Conservation (phyloP, 2,113 vertebrate species). For the Cyanoderma ruficeps region DNA sequence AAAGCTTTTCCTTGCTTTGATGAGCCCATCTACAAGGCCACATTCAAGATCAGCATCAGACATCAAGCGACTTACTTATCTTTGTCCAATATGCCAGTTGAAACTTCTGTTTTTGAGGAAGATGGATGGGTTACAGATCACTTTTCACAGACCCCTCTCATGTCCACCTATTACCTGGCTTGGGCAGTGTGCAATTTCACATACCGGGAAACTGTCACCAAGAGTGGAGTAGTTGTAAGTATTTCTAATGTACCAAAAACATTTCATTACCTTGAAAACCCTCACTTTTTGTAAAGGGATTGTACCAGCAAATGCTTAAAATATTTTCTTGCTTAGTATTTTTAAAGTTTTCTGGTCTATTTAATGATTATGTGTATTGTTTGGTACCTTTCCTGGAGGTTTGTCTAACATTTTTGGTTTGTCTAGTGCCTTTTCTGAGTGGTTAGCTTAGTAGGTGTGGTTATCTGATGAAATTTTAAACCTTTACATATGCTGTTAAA, state of each 20-base stretch:
- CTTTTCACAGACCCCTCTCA: slow-evolving; percentile 92
- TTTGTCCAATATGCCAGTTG: slow-evolving; percentile 96
- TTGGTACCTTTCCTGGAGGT: background rate
- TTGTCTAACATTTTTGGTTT: background rate
- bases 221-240: slow-evolving; percentile 89
- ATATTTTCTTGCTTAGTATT: background rate
- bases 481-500: background rate
- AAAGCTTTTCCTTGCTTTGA: slow-evolving; percentile 99
- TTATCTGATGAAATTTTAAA: background rate
- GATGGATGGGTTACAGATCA: slow-evolving; percentile 91
- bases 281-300: background rate
- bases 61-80: slow-evolving; percentile 92
- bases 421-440: background rate
- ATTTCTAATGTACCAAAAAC: background rate
- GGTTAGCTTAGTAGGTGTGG: background rate
- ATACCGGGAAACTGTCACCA: slow-evolving; percentile 86
- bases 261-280: background rate
- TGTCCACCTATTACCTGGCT: slow-evolving; percentile 97
- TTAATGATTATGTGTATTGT: background rate
- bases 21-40: slow-evolving; percentile 97
- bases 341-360: background rate
- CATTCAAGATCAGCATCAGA: slow-evolving; percentile 91
- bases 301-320: background rate
- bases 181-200: slow-evolving; percentile 99
- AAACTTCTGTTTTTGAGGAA: slow-evolving; percentile 84